Evolutionary conservation across 2,888 invertebrate species (phyloP).

Genomic region (Melipona bicolor): DNA sequence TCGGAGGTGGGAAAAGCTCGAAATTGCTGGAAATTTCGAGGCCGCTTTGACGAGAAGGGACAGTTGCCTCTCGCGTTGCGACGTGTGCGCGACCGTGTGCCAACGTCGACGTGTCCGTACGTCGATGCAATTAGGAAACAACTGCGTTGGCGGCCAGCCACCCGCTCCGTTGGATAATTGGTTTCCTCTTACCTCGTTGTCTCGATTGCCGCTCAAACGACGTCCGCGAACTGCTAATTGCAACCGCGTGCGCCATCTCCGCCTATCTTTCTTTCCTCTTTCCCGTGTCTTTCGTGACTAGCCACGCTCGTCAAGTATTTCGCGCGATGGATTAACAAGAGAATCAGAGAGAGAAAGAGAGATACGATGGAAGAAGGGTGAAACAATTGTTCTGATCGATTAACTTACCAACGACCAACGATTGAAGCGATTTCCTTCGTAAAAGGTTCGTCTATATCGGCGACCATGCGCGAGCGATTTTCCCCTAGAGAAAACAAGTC

Average conservation of each 20-base stretch:
- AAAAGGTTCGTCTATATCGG: background rate
- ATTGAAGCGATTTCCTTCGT: conserved; percentile 29
- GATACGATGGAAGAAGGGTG: background rate
- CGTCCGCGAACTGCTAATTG: conserved; percentile 71
- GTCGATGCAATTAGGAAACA: conserved; percentile 75
- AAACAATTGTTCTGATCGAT: conserved; percentile 41
- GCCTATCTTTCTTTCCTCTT: conserved; percentile 34
- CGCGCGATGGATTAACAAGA: conserved; percentile 35
- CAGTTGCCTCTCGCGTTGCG: conserved; percentile 23
- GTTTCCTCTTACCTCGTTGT: conserved; percentile 74
- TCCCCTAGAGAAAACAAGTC: background rate
- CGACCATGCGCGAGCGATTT: background rate
- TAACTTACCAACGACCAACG: conserved; percentile 42
- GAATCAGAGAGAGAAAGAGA: background rate
- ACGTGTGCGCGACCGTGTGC: conserved; percentile 18
- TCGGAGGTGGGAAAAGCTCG: background rate
- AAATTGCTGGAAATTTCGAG: conserved; percentile 43
- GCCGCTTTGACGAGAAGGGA: background rate
- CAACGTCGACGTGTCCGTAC: conserved; percentile 61
- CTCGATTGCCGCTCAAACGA: conserved; percentile 68
- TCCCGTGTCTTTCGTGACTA: background rate
- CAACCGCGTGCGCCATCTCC: conserved; percentile 58
- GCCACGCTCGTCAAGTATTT: background rate
- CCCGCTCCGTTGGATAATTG: conserved; percentile 69
- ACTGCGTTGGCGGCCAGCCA: conserved; percentile 72